Conservation (phyloP, 1,140 invertebrate species). For the Triops longicaudatus region DNA sequence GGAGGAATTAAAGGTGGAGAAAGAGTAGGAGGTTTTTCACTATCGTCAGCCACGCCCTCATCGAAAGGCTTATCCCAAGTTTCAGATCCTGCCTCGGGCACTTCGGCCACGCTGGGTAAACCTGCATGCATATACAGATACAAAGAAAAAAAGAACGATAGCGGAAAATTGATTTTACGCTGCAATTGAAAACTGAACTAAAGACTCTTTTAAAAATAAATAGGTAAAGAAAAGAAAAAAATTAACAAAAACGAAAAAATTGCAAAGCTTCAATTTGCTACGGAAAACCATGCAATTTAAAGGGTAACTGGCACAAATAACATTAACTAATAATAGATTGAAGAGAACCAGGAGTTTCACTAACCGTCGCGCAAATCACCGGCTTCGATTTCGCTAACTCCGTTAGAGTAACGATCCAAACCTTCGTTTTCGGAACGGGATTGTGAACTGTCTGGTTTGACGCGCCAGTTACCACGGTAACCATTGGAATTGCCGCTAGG, state of each 20-base stretch:
- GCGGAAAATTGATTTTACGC: conserved; percentile 10
- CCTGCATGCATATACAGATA: neutral
- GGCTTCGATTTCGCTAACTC: conserved; percentile 82
- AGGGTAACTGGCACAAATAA: conserved; percentile 32
- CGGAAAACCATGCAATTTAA: conserved; percentile 9
- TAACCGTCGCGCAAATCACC: conserved; percentile 86
- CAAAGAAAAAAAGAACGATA: conserved; percentile 24
- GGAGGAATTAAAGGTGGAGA: conserved; percentile 22
- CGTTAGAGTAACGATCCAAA: conserved; percentile 59
- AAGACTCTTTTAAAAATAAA: neutral
- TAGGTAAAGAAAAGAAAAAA: neutral
- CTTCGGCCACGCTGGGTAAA: conserved; percentile 15
- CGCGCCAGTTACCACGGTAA: conserved; percentile 33
- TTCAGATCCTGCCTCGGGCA: conserved; percentile 39
- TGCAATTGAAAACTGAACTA: neutral
- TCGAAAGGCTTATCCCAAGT: conserved; percentile 66
- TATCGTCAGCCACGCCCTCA: conserved; percentile 38
- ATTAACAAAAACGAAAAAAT: neutral
- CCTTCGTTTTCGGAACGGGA: conserved; percentile 87
- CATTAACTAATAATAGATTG: conserved; percentile 32
- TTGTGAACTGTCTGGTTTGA: conserved; percentile 47
- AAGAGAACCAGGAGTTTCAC: conserved; percentile 30
- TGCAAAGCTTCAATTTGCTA: neutral
- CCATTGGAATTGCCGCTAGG: conserved; percentile 84
- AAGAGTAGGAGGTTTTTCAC: neutral